phyloP scores from a whole-genome alignment of 2,113 vertebrate species.

The Chloropsis cyanopogon region DNA sequence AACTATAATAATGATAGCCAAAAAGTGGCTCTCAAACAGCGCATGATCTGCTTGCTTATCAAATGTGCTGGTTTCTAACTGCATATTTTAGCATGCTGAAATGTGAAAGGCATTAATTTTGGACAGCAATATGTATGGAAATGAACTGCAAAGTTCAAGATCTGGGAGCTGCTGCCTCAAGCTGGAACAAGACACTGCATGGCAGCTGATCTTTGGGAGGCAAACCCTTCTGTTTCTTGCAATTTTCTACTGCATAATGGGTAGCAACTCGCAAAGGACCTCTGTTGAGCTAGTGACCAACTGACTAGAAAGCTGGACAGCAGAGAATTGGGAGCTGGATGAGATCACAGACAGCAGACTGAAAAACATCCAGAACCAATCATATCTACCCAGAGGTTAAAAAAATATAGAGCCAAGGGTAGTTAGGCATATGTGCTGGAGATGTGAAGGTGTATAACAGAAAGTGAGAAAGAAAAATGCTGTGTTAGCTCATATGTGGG shows the following conservation, averaged over 20 bases:
- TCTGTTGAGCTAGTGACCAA: accelerated
- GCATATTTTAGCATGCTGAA: background rate
- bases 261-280: background rate
- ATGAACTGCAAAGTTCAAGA: constrained; percentile 4
- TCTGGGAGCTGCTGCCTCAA: background rate
- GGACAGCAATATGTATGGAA: background rate
- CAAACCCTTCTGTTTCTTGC: background rate
- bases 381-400: background rate
- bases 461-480: background rate
- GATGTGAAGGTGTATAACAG: background rate
- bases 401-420: background rate
- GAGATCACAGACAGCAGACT: background rate
- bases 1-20: background rate
- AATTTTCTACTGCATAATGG: background rate
- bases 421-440: background rate
- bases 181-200: background rate
- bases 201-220: background rate
- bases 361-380: background rate
- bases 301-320: background rate
- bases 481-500: background rate
- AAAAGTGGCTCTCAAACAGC: background rate
- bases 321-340: background rate
- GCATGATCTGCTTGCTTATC: background rate
- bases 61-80: background rate
- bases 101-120: constrained; percentile 5